Evolutionary conservation across 2,888 invertebrate species (phyloP).

Genomic region (Monopis laevigella): DNA sequence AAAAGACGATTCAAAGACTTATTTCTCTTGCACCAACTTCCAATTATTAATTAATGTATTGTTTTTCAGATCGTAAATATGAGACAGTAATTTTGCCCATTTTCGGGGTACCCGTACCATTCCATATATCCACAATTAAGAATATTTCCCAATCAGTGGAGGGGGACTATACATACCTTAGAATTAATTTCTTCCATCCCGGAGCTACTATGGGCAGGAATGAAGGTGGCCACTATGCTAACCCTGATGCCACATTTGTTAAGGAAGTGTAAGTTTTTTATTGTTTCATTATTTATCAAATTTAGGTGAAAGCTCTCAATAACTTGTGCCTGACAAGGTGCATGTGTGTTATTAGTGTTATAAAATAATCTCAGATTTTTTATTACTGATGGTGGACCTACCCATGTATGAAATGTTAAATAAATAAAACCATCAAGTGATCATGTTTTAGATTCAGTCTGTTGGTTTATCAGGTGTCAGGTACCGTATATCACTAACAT

Average conservation of each 20-base stretch:
- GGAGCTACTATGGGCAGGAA: conserved; percentile 95
- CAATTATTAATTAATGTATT: conserved; percentile 5
- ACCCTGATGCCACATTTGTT: conserved; percentile 96
- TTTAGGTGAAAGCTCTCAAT: no score
- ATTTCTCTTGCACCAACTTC: background rate
- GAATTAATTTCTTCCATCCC: conserved; percentile 98
- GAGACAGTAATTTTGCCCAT: conserved; percentile 98
- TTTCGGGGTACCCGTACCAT: conserved; percentile 95
- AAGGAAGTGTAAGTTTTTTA: conserved; percentile 88
- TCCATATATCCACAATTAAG: conserved; percentile 98
- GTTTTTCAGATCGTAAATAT: conserved; percentile 85
- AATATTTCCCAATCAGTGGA: conserved; percentile 99
- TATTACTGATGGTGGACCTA: no score
- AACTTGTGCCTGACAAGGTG: no score
- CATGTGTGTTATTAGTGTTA: no score
- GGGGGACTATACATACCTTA: conserved; percentile 97
- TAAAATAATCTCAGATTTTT: no score
- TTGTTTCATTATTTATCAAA: no score
- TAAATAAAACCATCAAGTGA: no score
- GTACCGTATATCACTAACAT: no score
- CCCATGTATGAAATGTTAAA: no score
- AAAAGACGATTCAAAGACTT: no score
- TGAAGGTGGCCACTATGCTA: conserved; percentile 90
- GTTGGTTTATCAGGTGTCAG: no score
- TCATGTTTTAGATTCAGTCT: no score